A percentile compares a stretch with the other conserved stretches of the same genome.
phyloP scores from a whole-genome alignment of 30 jellyfish, hydroid and myxozoan genomes.

The Aurelia sp. region DNA sequence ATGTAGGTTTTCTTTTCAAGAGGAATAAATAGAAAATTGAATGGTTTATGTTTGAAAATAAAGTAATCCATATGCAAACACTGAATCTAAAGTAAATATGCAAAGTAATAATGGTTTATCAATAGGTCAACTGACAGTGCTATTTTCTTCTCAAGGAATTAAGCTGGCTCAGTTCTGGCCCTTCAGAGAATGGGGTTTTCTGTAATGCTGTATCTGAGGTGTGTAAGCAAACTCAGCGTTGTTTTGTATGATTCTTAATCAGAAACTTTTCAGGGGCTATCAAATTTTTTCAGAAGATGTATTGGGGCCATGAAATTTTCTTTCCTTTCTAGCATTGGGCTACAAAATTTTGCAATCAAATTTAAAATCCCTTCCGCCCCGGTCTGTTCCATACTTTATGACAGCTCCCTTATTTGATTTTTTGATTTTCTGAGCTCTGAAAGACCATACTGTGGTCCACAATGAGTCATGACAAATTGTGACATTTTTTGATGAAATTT shows the following conservation, averaged over 20 bases:
- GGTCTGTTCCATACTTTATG: conserved; percentile 18
- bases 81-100: no score
- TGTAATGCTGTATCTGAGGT: background rate
- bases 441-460: no score
- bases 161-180: conserved; percentile 25
- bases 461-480: no score
- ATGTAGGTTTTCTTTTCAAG: background rate
- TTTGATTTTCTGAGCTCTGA: no score
- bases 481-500: no score
- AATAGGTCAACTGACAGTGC: no score
- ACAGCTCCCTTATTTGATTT: no score
- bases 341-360: conserved; percentile 1
- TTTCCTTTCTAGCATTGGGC: conserved; percentile 23
- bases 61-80: background rate
- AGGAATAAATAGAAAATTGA: no score
- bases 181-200: conserved; percentile 31
- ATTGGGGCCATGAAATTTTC: conserved; percentile 16
- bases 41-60: background rate
- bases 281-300: background rate
- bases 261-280: conserved; percentile 24
- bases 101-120: no score
- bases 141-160: no score
- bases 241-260: background rate
- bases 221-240: no score
- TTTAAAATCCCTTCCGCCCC: conserved; percentile 7